These are phyloP conservation scores for Euproctis similis DNA, from an alignment of 2,888 invertebrate genomes.

Conservation along the genomic window DNA sequence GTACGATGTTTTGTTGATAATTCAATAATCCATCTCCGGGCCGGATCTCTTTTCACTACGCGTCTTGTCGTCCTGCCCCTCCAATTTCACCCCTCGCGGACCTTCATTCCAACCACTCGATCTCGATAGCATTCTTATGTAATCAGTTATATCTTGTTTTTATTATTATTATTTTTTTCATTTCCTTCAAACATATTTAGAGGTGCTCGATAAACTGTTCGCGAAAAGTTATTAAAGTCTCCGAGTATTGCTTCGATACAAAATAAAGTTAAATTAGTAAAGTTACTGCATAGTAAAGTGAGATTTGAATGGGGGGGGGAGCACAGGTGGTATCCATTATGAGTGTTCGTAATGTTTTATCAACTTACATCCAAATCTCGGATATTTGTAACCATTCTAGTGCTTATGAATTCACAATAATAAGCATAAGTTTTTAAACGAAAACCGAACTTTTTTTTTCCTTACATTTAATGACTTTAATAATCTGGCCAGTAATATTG, in stretches of 20 bases:
- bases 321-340: conserved; percentile 57
- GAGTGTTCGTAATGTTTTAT: too few relatives aligned
- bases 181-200: conserved; percentile 53
- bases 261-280: conserved; percentile 75
- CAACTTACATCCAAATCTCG: too few relatives aligned
- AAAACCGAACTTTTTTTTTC: too few relatives aligned
- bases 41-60: conserved; percentile 52
- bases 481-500: too few relatives aligned
- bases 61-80: conserved; percentile 26
- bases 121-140: conserved; percentile 51
- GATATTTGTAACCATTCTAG: too few relatives aligned
- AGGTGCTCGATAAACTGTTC: conserved; percentile 39
- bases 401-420: too few relatives aligned
- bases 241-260: conserved; percentile 58
- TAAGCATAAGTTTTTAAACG: too few relatives aligned
- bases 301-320: conserved; percentile 33
- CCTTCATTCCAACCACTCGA: conserved; percentile 28
- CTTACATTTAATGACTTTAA: too few relatives aligned
- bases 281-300: conserved; percentile 42
- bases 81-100: conserved; percentile 17
- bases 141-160: too few relatives aligned
- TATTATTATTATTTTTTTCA: conserved; percentile 52
- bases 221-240: conserved; percentile 57
- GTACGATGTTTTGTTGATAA: conserved; percentile 70
- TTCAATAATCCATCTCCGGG: conserved; percentile 64